Percentiles rank a stretch among this genome's conserved stretches.
Conservation (phyloP, 23 tunicate genomes). For the Trididemnum clinides region DNA sequence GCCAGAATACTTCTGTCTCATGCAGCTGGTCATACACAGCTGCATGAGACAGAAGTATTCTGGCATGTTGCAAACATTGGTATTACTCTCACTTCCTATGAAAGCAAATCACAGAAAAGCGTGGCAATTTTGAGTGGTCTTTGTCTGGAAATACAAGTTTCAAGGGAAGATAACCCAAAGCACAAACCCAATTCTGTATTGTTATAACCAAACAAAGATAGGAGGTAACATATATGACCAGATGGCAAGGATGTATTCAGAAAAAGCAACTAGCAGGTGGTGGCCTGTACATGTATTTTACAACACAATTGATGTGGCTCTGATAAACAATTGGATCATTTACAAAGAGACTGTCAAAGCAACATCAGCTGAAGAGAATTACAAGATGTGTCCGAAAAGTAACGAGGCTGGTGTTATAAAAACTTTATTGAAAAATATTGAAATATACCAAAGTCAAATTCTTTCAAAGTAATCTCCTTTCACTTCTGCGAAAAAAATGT, state of each 20-base stretch:
- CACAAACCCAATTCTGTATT: background rate
- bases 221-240: constrained; percentile 20
- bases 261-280: constrained; percentile 11
- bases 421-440: too few species aligned
- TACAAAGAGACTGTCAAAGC: too few species aligned
- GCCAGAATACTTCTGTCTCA: too few species aligned
- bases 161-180: background rate
- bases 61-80: background rate
- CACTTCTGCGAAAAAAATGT: too few species aligned
- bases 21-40: too few species aligned
- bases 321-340: constrained; percentile 12
- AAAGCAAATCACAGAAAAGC: constrained; percentile 5
- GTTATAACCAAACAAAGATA: background rate
- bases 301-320: constrained; percentile 1
- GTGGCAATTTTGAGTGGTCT: constrained; percentile 7
- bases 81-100: constrained; percentile 10
- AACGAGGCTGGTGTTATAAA: too few species aligned
- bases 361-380: too few species aligned
- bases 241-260: constrained; percentile 6
- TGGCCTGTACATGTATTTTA: constrained; percentile 37
- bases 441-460: too few species aligned
- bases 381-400: too few species aligned
- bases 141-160: background rate
- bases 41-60: constrained; percentile 6
- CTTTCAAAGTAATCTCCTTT: too few species aligned